Base-by-base conservation (phyloP, 2,888 invertebrate genomes). In the Diabrotica balteata region DNA sequence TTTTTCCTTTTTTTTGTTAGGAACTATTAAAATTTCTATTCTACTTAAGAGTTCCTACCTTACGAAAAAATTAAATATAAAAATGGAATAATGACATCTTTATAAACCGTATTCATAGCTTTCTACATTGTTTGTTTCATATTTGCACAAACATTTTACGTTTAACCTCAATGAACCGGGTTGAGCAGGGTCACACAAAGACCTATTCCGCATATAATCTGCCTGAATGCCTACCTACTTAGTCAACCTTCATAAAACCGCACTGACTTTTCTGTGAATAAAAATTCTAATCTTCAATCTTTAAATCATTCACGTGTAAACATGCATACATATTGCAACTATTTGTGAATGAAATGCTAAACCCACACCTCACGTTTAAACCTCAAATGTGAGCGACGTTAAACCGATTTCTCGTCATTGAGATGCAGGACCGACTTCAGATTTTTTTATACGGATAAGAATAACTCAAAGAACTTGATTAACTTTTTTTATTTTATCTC, bases 301-400 rank as follows among this genome's bases (percentile, higher is more conserved):
- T 47, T 22, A 22, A 47, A 47, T 57, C 57, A 51, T 63, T 58
- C 57, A 63, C 22, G 57, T 50, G 63, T 63, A 63, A 63, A 63
- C 57, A 58, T 63, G 58, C 57, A 63, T 58, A 58, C 51, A 57
- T 44, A 63, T 61, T 52, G 61, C 61, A 53, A 53, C 46, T 51
- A 57, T 63, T 63, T 58, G 51, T 63, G 63, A 63, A 63, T 63
- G 63, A 63, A 63, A 63, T 62, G 7, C 53, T 42, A 59, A 32
- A 51, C 47, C 50, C 50, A 51, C 55, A 54, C 62, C 8, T 47
- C 46, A 54, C 55, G 47, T 43, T 44, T 63, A 55, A 51, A 63
- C 50, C 57, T 58, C 63, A 57, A 57, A 63, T 46, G 11, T 44
- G 55, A 63, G 42, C 54, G 54, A 54, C 42, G 53, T 43, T 54